Base-by-base conservation (phyloP, 2,888 invertebrate species). In the Clistopyga incitator region DNA sequence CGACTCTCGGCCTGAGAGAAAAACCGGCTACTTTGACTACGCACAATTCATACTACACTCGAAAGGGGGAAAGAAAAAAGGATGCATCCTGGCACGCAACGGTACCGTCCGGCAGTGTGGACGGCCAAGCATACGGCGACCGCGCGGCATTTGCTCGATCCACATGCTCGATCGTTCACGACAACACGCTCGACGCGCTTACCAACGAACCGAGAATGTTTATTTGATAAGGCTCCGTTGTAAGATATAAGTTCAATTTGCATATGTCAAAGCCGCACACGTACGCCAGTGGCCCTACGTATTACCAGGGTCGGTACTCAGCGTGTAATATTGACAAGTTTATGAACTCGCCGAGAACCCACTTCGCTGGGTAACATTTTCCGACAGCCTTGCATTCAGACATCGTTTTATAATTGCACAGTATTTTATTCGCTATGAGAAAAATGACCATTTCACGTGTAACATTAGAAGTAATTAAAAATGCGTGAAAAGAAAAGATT, bases 301-400 rank as follows among this genome's bases (percentile, higher is more conserved):
- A 64, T 70, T 78, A 84, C 72, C 52, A 29, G 25, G 67, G 64
- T 82, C 74, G 83, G 71, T 85, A 78, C 74, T 81, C 59, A 65
- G 81, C 86, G 82, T 86, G 86, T 86, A 86, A 86, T 85, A 85
- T 86, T 82, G 86, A 85, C 85, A 86, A 86, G 86, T 86, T 86
- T 86, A 86, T 85, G 86, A 85, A 86, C 86, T 81, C 81, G 50
- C 77, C 78, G 75, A 65, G 81, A 75, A 78, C 56, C 68, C 50
- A 15, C 23, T 77, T 65, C 75, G 50, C 47, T 61, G 74, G 74
- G 29, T 68, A 74, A 84, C 81, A 75, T 81, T 75, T 75, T 81
- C 70, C 84, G 78, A 81, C 70, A 75, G 52, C 61, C 54, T 74
- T 45, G 64, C 8, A 65, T 71, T 67, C 68, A 45, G 15, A 42